A percentile compares a stretch with the other conserved stretches of the same genome.
Conservation (phyloP, 2,888 invertebrate genomes). For the Trichogramma evanescens region DNA sequence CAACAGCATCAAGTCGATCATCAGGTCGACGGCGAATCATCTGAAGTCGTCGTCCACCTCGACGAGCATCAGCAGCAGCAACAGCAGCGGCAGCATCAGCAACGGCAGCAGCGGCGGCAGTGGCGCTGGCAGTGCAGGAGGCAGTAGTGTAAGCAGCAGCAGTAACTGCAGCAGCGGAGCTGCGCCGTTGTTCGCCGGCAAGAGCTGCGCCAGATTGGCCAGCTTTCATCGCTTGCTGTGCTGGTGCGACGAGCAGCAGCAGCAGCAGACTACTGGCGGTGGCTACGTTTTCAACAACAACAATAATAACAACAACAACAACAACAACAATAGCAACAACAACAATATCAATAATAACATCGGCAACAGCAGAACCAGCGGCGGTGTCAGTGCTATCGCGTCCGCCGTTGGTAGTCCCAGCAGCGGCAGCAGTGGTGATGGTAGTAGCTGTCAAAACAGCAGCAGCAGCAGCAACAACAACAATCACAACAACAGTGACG, state of each 20-base stretch:
- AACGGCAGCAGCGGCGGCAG: constrained; percentile 6
- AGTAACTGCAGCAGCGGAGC: constrained; percentile 6
- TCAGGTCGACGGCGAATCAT: constrained; percentile 1
- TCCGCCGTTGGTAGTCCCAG: not conserved
- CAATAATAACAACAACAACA: not conserved
- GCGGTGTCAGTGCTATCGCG: not conserved
- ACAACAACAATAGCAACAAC: constrained; percentile 1
- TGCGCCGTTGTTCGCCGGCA: not conserved
- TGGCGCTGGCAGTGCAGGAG: constrained; percentile 6
- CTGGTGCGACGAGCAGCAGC: constrained; percentile 30
- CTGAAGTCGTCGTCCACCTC: not conserved
- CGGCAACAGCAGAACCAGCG: constrained; percentile 10
- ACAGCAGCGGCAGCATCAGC: not conserved
- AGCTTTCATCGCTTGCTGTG: constrained; percentile 44
- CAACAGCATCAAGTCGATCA: constrained; percentile 6
- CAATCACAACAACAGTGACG: not conserved
- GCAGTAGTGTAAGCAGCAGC: constrained; percentile 1
- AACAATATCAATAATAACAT: constrained; percentile 2
- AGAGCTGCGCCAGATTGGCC: constrained; percentile 38
- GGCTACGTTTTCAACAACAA: not conserved
- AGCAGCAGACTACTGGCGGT: not conserved
- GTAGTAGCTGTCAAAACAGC: not conserved
- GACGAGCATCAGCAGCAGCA: constrained; percentile 7
- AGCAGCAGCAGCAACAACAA: not conserved
- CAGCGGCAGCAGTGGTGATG: not conserved